A percentile compares a stretch with the other conserved stretches of the same genome.
Conservation (phyloP, 1,140 invertebrate genomes). For the Drosophila erecta region DNA sequence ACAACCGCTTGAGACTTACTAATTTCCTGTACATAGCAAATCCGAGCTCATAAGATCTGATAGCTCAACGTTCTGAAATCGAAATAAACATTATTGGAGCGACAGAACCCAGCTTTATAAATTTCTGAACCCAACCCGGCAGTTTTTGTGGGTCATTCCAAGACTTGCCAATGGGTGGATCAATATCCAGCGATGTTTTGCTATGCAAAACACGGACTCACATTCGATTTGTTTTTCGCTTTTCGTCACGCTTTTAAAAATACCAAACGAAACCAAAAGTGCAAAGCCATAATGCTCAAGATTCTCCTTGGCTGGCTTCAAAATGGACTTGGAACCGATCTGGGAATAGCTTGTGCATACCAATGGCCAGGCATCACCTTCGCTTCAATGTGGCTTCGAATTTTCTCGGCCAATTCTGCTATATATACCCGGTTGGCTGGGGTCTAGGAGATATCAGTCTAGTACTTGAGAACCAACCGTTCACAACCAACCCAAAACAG, state of each 20-base stretch:
- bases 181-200: constrained; percentile 9
- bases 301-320: constrained; percentile 71
- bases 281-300: constrained; percentile 60
- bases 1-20: constrained; percentile 50
- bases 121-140: constrained; percentile 32
- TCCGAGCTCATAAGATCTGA: constrained; percentile 30
- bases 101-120: constrained; percentile 59
- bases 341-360: constrained; percentile 54
- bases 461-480: constrained; percentile 72
- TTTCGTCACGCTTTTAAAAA: constrained; percentile 73
- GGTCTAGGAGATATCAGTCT: constrained; percentile 70
- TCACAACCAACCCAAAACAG: constrained; percentile 33
- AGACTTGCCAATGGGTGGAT: constrained; percentile 9
- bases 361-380: constrained; percentile 55
- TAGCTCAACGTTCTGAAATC: constrained; percentile 35
- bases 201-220: constrained; percentile 44
- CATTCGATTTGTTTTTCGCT: constrained; percentile 51
- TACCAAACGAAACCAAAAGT: constrained; percentile 64
- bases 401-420: constrained; percentile 33
- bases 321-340: constrained; percentile 47
- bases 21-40: constrained; percentile 72
- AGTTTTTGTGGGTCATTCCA: constrained; percentile 23
- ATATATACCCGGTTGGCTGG: constrained; percentile 49
- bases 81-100: neutral
- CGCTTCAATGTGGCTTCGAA: constrained; percentile 31